Evolutionary conservation across 1,140 invertebrate genomes (phyloP).

Genomic region (Drosophila ogumai): DNA sequence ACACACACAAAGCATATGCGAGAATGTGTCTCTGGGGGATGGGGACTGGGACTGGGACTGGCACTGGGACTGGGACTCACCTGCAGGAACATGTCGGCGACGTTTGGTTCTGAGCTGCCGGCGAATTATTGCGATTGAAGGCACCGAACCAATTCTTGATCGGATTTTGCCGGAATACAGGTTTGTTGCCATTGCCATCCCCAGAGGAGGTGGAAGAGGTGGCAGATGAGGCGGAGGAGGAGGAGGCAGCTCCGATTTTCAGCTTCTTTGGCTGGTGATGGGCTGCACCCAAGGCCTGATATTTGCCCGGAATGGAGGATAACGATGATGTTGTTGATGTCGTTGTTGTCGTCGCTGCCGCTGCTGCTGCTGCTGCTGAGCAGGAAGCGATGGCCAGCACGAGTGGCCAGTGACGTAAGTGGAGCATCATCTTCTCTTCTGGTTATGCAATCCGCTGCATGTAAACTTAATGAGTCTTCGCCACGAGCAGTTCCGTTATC

Average conservation of each 20-base stretch:
- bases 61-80: constrained; percentile 45
- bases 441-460: constrained; percentile 71
- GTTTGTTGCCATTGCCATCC: constrained; percentile 59
- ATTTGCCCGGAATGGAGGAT: constrained; percentile 80
- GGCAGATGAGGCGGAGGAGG: constrained; percentile 22
- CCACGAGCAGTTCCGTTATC: constrained; percentile 26
- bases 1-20: constrained; percentile 4
- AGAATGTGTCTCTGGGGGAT: constrained; percentile 24
- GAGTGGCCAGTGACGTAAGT: constrained; percentile 81
- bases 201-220: not conserved
- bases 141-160: constrained; percentile 84
- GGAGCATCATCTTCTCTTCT: constrained; percentile 72
- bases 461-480: constrained; percentile 59
- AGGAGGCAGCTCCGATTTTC: constrained; percentile 44
- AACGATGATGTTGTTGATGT: constrained; percentile 38
- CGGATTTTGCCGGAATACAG: constrained; percentile 82
- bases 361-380: constrained; percentile 42
- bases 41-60: constrained; percentile 6
- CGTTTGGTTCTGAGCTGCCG: constrained; percentile 74
- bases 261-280: constrained; percentile 74
- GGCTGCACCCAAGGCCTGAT: constrained; percentile 71
- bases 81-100: constrained; percentile 80
- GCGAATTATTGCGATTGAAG: constrained; percentile 83
- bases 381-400: constrained; percentile 78
- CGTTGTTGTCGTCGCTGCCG: constrained; percentile 19